Conservation (phyloP, 2,113 vertebrate species). For the Malurus alboscapulatus region DNA sequence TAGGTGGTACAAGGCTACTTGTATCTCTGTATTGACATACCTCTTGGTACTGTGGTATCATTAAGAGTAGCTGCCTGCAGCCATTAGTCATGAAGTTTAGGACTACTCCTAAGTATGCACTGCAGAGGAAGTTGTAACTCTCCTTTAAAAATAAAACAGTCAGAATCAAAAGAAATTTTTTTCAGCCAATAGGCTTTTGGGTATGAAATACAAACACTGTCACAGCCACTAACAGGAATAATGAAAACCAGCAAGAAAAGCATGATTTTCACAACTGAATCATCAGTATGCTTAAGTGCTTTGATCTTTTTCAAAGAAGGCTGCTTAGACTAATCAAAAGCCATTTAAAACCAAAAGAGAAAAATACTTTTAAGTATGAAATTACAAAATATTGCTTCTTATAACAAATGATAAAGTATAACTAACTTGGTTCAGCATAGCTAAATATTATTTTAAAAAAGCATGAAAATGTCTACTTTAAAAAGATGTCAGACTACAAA, state of each 20-base stretch:
- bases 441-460: conserved; percentile 67
- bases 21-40: neutral
- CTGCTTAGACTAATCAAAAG: conserved; percentile 68
- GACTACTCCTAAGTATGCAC: conserved; percentile 11
- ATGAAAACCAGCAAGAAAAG: conserved; percentile 14
- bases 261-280: conserved; percentile 34
- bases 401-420: conserved; percentile 69
- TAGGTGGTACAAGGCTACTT: neutral
- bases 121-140: neutral
- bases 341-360: conserved; percentile 69
- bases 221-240: conserved; percentile 4
- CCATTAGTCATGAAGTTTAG: conserved; percentile 20
- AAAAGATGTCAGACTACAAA: conserved; percentile 61
- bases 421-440: conserved; percentile 66
- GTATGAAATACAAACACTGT: neutral
- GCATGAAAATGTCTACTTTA: conserved; percentile 65
- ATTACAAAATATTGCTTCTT: conserved; percentile 76
- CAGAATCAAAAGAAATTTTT: neutral
- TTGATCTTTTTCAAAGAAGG: conserved; percentile 41
- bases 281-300: conserved; percentile 36
- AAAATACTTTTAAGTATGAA: conserved; percentile 74
- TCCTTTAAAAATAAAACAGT: neutral
- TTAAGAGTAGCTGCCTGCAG: conserved; percentile 60
- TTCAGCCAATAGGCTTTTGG: conserved; percentile 10
- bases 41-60: neutral